Percentiles rank a stretch among this genome's conserved stretches.
phyloP scores from a whole-genome alignment of 1,140 invertebrate genomes.

The Muscidifurax raptorellus region DNA sequence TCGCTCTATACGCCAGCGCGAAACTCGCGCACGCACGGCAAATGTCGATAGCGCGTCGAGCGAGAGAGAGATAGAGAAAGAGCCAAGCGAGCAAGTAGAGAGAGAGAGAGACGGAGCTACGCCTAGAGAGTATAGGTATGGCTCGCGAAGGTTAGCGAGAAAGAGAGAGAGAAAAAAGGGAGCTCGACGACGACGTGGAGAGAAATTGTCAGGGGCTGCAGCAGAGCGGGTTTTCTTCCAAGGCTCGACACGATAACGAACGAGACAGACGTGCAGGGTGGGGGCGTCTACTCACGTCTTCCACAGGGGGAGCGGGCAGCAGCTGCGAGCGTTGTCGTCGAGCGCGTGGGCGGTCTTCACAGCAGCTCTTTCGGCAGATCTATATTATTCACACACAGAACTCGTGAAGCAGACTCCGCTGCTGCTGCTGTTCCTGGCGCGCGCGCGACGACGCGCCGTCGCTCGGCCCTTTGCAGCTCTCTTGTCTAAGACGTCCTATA shows the following conservation, averaged over 20 bases:
- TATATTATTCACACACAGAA: too few species aligned
- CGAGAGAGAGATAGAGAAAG: not conserved
- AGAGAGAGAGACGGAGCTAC: conserved; percentile 6
- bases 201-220: too few species aligned
- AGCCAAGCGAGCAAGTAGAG: not conserved
- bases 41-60: not conserved
- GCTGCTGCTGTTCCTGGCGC: too few species aligned
- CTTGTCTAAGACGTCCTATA: too few species aligned
- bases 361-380: not conserved
- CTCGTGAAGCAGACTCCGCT: too few species aligned
- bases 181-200: not conserved
- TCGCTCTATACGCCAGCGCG: not conserved
- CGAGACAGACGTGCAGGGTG: not conserved
- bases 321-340: conserved; percentile 11
- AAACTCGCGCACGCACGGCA: not conserved
- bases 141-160: conserved; percentile 3
- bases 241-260: not conserved
- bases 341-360: conserved; percentile 5
- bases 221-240: not conserved
- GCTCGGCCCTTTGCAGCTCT: too few species aligned
- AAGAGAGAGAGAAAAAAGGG: not conserved
- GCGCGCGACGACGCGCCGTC: too few species aligned
- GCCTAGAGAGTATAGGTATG: not conserved
- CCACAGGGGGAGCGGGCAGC: not conserved
- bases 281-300: conserved; percentile 17